phyloP scores from a whole-genome alignment of 1,140 invertebrate species.

The Cydia amplana region DNA sequence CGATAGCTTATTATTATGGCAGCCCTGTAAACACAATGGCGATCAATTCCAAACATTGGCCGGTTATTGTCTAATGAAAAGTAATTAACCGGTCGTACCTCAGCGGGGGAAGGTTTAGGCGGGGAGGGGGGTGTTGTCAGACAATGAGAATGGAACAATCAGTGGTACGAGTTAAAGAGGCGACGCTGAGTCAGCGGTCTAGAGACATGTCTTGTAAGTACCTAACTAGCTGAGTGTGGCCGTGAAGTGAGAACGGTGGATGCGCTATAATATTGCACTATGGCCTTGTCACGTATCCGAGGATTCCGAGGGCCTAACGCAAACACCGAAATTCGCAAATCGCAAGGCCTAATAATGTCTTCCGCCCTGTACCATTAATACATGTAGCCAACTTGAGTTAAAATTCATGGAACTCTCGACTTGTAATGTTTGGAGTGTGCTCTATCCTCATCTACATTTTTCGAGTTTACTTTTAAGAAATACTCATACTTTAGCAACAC shows the following conservation, averaged over 20 bases:
- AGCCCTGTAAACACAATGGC: constrained; percentile 42
- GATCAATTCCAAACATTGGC: constrained; percentile 42
- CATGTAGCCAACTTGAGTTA: too few species aligned
- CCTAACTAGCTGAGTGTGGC: constrained; percentile 49
- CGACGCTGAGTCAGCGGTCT: constrained; percentile 72
- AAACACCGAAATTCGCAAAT: too few species aligned
- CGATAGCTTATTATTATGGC: constrained; percentile 11
- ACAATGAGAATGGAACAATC: constrained; percentile 76
- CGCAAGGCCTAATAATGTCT: too few species aligned
- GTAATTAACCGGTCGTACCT: constrained; percentile 66
- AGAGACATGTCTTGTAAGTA: constrained; percentile 61
- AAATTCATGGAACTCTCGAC: too few species aligned
- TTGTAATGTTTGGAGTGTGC: too few species aligned
- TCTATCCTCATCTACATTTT: too few species aligned
- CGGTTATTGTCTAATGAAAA: constrained; percentile 77
- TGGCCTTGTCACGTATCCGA: too few species aligned
- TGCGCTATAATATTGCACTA: too few species aligned
- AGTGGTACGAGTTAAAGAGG: constrained; percentile 70
- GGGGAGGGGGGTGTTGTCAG: constrained; percentile 58
- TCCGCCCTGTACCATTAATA: too few species aligned
- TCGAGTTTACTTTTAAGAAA: too few species aligned
- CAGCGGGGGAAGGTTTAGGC: constrained; percentile 33
- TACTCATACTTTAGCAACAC: too few species aligned
- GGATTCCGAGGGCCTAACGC: too few species aligned
- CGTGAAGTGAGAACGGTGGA: constrained; percentile 36